These are phyloP conservation scores for Cephus spinipes DNA, from an alignment of 2,888 invertebrate genomes.

Conservation along the genomic window DNA sequence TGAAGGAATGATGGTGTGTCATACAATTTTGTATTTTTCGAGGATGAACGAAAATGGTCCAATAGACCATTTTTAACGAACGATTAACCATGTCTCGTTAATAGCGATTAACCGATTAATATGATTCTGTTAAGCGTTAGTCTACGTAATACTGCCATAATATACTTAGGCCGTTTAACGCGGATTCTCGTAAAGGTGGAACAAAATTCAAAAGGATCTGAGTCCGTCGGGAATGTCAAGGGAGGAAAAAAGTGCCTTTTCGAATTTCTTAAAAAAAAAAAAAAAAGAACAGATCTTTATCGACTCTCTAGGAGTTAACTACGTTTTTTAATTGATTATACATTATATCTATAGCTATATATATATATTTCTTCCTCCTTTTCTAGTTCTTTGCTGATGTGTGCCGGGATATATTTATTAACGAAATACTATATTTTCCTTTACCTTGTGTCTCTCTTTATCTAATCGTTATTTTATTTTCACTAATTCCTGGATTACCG, in stretches of 20 bases:
- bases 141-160: constrained; percentile 56
- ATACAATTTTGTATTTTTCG: not conserved
- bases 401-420: not conserved
- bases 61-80: not conserved
- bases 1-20: not conserved
- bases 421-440: not conserved
- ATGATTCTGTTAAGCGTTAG: constrained; percentile 16
- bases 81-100: constrained; percentile 34
- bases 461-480: not conserved
- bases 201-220: not conserved
- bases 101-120: constrained; percentile 28
- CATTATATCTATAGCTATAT: not conserved
- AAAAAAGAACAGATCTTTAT: not conserved
- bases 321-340: not conserved
- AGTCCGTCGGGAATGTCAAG: not conserved
- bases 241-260: not conserved
- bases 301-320: not conserved
- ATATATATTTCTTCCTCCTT: not conserved
- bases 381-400: not conserved
- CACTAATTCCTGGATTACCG: not conserved
- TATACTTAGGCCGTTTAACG: constrained; percentile 45
- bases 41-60: not conserved
- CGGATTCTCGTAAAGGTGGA: not conserved
- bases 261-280: not conserved
- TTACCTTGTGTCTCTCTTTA: not conserved